Evolutionary conservation across 2,888 invertebrate genomes (phyloP), one percentile per base, ranked within the genome.

Genomic region (Drosophila picticornis): DNA sequence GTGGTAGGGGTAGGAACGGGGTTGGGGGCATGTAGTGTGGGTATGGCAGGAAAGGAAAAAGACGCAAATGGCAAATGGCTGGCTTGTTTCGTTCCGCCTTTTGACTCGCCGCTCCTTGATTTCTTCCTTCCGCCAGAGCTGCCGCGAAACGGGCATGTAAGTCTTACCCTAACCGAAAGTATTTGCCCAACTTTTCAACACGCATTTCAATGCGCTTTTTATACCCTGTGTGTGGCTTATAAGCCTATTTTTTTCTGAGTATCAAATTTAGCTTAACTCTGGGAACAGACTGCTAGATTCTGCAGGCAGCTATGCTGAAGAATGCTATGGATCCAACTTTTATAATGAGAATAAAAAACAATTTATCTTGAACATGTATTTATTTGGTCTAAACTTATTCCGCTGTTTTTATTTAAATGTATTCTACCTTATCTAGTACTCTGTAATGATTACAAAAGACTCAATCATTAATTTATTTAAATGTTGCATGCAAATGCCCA

Each of bases 41-140:
- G 25, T 46, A 13, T 29, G 43, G 22, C 59, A 40, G 50, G 40
- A 72, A 73, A 58, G 36, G 22, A 40, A 72, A 72, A 72, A 51
- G n/a, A 63, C 38, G 70, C 82, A 72, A 79, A 81, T 76, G 77
- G 81, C 86, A 83, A 84, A 88, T 81, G 75, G 69, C 60, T 75
- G 75, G 84, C 81, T 89, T 86, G 89, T 84, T 84, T 88, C 88
- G 89, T 72, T 78, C 77, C 77, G 77, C 71, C 60, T 76, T 81
- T 75, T 73, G 80, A 67, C 73, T 80, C 69, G 81, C 77, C 79
- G 84, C 80, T 82, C 66, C 85, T 88, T 85, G 90, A 90, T 85
- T 85, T 88, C 88, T 90, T 90, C 85, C 85, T 85, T 85, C 85
- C 84, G 89, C 74, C 67, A 58, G 58, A 65, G 70, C 27, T 57